Evolutionary conservation across 1,140 invertebrate species (phyloP).

Genomic region (Drosophila santomea): DNA sequence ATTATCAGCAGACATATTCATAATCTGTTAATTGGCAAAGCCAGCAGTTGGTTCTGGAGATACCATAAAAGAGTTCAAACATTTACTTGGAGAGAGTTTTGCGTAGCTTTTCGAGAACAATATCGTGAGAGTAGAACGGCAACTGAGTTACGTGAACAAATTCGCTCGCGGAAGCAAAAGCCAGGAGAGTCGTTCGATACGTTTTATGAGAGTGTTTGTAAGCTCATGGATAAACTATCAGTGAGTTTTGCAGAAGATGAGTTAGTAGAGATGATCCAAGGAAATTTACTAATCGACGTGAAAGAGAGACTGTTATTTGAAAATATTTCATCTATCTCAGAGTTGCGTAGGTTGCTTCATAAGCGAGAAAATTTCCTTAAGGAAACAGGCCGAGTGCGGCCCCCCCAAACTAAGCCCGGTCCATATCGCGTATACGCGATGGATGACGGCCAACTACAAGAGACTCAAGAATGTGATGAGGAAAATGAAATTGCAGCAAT

Average conservation of each 20-base stretch:
- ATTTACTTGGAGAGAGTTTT: not conserved
- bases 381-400: too few relatives aligned
- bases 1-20: constrained; percentile 1
- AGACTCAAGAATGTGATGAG: not conserved
- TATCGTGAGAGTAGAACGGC: too few relatives aligned
- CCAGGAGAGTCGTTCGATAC: too few relatives aligned
- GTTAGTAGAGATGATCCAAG: too few relatives aligned
- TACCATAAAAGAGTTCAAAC: constrained; percentile 2
- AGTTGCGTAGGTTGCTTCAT: not conserved
- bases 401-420: not conserved
- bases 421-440: not conserved
- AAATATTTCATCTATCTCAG: not conserved
- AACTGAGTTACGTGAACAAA: too few relatives aligned
- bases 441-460: not conserved
- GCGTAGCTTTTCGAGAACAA: too few relatives aligned
- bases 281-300: too few relatives aligned
- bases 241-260: too few relatives aligned
- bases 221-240: too few relatives aligned
- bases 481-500: not conserved
- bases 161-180: too few relatives aligned
- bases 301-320: not conserved
- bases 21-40: constrained; percentile 3
- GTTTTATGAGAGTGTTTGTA: too few relatives aligned
- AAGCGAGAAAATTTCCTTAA: not conserved
- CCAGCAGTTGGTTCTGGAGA: constrained; percentile 1